phyloP scores from a whole-genome alignment of 2,888 invertebrate genomes.

The Cancer borealis region DNA sequence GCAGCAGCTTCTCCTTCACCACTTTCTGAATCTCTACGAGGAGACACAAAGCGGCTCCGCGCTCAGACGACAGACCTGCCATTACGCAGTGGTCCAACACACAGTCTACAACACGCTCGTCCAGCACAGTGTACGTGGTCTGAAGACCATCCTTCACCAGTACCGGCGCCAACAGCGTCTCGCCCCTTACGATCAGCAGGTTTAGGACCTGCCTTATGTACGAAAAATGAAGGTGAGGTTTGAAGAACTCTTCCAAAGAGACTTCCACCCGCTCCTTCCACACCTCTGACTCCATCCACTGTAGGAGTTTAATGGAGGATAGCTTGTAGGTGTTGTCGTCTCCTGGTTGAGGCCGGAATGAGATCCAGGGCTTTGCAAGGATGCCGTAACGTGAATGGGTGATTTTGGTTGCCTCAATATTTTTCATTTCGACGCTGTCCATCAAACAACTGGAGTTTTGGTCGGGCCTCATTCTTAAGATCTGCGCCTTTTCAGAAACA shows the following conservation, averaged over 20 bases:
- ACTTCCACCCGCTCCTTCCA: background rate
- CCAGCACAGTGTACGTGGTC: background rate
- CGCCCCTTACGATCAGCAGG: background rate
- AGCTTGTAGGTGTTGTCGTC: no score
- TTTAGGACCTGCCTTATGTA: background rate
- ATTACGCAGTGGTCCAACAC: conserved; percentile 21
- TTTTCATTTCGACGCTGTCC: background rate
- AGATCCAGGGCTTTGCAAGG: background rate
- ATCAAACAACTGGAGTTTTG: background rate
- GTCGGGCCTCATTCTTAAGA: background rate
- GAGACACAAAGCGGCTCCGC: background rate
- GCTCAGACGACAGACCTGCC: background rate
- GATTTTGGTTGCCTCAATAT: background rate
- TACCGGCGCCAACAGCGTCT: background rate
- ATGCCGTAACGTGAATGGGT: background rate
- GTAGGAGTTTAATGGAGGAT: background rate
- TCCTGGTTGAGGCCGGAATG: no score
- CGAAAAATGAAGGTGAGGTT: background rate
- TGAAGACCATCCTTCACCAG: background rate
- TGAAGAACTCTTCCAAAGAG: background rate
- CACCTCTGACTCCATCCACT: conserved; percentile 3
- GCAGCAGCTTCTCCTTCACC: background rate
- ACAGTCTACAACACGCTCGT: conserved; percentile 32
- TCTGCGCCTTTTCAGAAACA: background rate
- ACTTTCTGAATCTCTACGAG: background rate